These are phyloP conservation scores for Caenorhabditis macrosperma DNA, from an alignment of 2,888 invertebrate genomes.

Conservation along the genomic window DNA sequence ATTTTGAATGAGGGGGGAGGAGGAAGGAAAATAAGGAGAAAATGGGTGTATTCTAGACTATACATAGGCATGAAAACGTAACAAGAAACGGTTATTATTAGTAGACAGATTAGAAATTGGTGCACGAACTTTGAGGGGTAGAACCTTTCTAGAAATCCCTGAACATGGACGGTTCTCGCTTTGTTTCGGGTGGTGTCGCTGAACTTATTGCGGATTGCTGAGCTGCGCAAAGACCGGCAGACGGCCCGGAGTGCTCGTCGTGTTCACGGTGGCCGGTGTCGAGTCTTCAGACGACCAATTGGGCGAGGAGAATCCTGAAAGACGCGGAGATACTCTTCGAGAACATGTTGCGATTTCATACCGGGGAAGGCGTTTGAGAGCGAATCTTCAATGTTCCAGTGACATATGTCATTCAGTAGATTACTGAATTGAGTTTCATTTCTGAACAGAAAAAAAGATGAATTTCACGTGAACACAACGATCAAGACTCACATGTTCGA, in stretches of 20 bases:
- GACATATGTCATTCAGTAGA: constrained; percentile 59
- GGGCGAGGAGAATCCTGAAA: constrained; percentile 19
- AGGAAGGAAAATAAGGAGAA: neutral
- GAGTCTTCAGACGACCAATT: constrained; percentile 39
- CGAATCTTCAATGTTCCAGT: constrained; percentile 52
- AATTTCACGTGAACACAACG: neutral
- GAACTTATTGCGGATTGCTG: constrained; percentile 62
- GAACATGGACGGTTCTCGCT: constrained; percentile 55
- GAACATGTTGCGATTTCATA: neutral
- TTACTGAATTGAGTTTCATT: constrained; percentile 59
- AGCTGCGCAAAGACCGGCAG: constrained; percentile 71
- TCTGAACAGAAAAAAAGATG: constrained; percentile 20
- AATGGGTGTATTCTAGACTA: constrained; percentile 48
- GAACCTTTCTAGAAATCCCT: constrained; percentile 55
- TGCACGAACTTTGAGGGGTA: neutral
- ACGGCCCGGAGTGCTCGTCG: constrained; percentile 51
- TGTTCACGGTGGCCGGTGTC: neutral
- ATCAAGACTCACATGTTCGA: constrained; percentile 39
- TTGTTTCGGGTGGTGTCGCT: neutral
- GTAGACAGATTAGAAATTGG: constrained; percentile 21
- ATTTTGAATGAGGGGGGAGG: constrained; percentile 29
- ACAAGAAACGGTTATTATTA: constrained; percentile 46
- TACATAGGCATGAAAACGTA: constrained; percentile 47
- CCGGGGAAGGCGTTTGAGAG: constrained; percentile 33
- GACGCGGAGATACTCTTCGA: too few relatives aligned